These are phyloP conservation scores for Brachycybe producta DNA, from an alignment of 2,888 invertebrate genomes.

Conservation along the genomic window DNA sequence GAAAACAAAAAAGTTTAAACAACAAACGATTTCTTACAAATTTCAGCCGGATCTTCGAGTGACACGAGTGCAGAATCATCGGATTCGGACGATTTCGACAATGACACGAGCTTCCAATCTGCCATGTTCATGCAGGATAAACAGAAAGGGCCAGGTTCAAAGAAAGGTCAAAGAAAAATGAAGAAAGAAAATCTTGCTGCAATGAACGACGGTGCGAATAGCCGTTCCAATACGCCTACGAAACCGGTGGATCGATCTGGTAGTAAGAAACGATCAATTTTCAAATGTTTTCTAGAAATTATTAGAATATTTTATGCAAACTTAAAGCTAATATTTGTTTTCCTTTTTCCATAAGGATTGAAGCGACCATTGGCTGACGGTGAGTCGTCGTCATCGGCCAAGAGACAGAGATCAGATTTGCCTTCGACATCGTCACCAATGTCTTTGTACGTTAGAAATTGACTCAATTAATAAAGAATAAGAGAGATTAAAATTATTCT, in stretches of 20 bases:
- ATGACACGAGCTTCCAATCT: slow-evolving; percentile 27
- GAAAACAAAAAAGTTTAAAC: slow-evolving; percentile 7
- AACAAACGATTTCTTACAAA: not conserved
- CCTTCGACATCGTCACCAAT: slow-evolving; percentile 1
- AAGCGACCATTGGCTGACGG: slow-evolving; percentile 1
- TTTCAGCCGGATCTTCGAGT: slow-evolving; percentile 46
- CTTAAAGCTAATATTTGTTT: not conserved
- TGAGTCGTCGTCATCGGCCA: not conserved
- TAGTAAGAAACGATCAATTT: too few relatives aligned
- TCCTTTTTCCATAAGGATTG: not conserved
- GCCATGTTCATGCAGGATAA: slow-evolving; percentile 35
- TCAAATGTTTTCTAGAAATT: too few relatives aligned
- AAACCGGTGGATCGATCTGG: slow-evolving; percentile 7
- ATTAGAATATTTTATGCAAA: not conserved
- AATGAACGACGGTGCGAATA: slow-evolving; percentile 4
- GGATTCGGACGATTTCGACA: slow-evolving; percentile 41
- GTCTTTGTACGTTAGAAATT: too few relatives aligned
- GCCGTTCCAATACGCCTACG: slow-evolving; percentile 5
- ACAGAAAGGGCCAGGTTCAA: not conserved
- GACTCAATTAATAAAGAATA: too few relatives aligned
- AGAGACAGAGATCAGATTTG: not conserved
- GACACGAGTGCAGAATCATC: slow-evolving; percentile 57
- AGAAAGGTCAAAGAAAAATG: slow-evolving; percentile 1
- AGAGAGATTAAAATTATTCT: too few relatives aligned
- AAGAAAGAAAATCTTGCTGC: slow-evolving; percentile 5